Evolutionary conservation across 2,888 invertebrate species (phyloP), one percentile per base, ranked within the genome.

Genomic region (Epinotia bilunana): DNA sequence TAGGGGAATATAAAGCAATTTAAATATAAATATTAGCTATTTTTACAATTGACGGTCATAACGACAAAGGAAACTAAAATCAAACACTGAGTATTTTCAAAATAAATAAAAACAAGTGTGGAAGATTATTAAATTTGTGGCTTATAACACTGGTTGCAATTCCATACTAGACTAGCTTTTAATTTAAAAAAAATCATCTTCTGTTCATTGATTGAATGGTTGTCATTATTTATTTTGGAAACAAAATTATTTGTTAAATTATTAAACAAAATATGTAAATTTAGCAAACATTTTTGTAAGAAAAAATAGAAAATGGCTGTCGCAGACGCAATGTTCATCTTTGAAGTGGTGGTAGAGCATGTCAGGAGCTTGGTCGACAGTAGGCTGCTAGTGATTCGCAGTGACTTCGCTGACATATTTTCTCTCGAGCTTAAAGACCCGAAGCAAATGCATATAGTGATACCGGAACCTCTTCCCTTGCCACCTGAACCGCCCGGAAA

Each of bases 371-470:
- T 88, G 77, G 87, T 90, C 1, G 87, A 89, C 69, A 91, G 88
- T 77, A 84, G 90, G 12, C 79, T 81, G 43, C 83, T 93, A 63
- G 85, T 92, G 5, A 91, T 94, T 76, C 88, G 84, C 79, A 89
- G 90, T 80, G 93, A 93, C 74, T 94, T 94, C 75, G 91, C 88
- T 5, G 90, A 93, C 78, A 86, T 94, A 79, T 93, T 94, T 79
- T 92, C 94, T 7, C 82, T 93, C 16, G 93, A 93, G 79, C 78
- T 93, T 20, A 92, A 88, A 82, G 93, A 93, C 82, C 93, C 94
- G 7, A 94, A 93, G 78, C 88, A 89, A 79, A 88, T 93, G 91
- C 87, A 92, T 63, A 92, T 93, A 75, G 87, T 89, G 0, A 93
- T 93, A 78, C 93, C 93, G 18, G 93, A 93, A 58, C 93, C 93